Conservation (phyloP, 2,888 invertebrate species). For the Callyntrura guangdongensis region DNA sequence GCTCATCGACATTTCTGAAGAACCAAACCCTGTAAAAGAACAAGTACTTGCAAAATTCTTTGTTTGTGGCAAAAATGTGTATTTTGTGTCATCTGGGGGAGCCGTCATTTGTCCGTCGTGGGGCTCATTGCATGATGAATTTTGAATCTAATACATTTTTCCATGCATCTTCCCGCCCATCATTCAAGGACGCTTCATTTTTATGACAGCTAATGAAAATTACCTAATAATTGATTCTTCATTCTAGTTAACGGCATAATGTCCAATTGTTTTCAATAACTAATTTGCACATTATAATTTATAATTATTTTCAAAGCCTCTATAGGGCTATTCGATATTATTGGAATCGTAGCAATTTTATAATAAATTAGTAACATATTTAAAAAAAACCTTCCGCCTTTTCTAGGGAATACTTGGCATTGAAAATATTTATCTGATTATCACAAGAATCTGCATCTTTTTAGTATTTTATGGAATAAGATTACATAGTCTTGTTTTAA, state of each 20-base stretch:
- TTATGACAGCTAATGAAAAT: constrained; percentile 9
- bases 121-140: background rate
- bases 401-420: too few relatives aligned
- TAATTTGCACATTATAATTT: too few relatives aligned
- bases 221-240: background rate
- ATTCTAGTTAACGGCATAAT: too few relatives aligned
- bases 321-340: background rate
- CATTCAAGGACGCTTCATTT: background rate
- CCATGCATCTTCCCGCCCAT: background rate
- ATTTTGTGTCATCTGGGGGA: constrained; percentile 81
- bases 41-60: constrained; percentile 82
- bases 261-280: too few relatives aligned
- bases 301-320: too few relatives aligned
- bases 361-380: too few relatives aligned
- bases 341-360: too few relatives aligned
- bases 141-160: background rate
- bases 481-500: too few relatives aligned
- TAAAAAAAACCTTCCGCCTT: too few relatives aligned
- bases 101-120: constrained; percentile 73
- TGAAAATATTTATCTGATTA: too few relatives aligned
- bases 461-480: too few relatives aligned
- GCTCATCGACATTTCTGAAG: constrained; percentile 82
- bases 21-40: constrained; percentile 84
- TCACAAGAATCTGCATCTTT: too few relatives aligned
- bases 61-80: constrained; percentile 81